Evolutionary conservation across 1,140 invertebrate species (phyloP), one percentile per base, ranked within the genome.

Genomic region (Heliconius hewitsoni): DNA sequence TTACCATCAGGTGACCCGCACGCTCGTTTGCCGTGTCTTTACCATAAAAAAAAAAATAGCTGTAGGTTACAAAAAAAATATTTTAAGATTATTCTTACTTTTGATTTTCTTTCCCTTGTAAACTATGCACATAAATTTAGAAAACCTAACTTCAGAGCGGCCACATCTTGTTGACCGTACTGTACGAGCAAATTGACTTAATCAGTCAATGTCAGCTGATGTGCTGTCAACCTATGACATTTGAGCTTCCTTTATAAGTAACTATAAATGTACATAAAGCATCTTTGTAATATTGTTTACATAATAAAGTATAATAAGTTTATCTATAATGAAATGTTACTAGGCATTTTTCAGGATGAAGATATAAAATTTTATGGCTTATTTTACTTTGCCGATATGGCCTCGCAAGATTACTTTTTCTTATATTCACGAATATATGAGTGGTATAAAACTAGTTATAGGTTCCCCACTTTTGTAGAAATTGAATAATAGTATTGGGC

Each of bases 161-260:
- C 42, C 0, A 46, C 13, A 0, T 11, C 42, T 46, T 46, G 42
- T 46, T 46, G 13, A 46, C 42, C 42, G 42, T 52, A 52, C 13
- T 19, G 1, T 23, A 55, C 30, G 74, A 76, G 57, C 60, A 76
- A 76, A 76, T 74, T 66, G 74, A 76, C 37, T 66, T 76, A 76
- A 76, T 76, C 57, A 66, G 55, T 66, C 74, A 76, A 66, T 76
- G 74, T 76, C 74, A 76, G 74, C 55, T 66, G 74, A 30, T 66
- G 60, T 66, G 60, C 60, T 66, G 60, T 66, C 60, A 66, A 66
- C 60, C 60, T 66, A 30, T 66, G 60, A 66, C 60, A 66, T 27
- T 11, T 13, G 60, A 66, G 60, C 23, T 66, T 66, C n/a, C 23
- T n/a, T 27, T 66, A 66, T 30, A 66, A 66, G 13, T 66, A 66